These are phyloP conservation scores for Muscicapa adusta DNA, from an alignment of 2,113 vertebrate genomes.

Conservation along the genomic window DNA sequence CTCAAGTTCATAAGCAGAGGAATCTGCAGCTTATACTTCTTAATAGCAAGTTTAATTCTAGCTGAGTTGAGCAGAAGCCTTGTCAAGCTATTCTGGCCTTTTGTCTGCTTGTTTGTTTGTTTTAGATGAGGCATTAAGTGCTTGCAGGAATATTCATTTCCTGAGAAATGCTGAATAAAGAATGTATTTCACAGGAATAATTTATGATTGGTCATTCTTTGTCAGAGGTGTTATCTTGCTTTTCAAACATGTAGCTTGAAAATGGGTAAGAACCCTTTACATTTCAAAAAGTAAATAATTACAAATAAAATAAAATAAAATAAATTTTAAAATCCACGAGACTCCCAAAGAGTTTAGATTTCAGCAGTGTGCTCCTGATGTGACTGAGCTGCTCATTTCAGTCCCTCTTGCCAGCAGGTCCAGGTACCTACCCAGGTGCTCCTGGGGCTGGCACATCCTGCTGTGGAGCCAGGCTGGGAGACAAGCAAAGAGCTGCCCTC, in stretches of 20 bases:
- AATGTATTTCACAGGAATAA: not conserved
- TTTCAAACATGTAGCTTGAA: not conserved
- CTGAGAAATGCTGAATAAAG: not conserved
- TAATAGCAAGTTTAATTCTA: not conserved
- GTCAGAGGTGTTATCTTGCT: not conserved
- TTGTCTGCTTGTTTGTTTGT: not conserved
- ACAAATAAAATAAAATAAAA: not conserved
- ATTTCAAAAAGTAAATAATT: not conserved
- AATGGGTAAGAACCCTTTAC: not conserved
- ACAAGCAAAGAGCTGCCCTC: not conserved
- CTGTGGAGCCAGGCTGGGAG: rapidly evolving
- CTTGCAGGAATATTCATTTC: not conserved
- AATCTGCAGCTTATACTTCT: constrained; percentile 24
- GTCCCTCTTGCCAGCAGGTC: not conserved
- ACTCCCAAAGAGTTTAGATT: not conserved
- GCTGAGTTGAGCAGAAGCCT: not conserved
- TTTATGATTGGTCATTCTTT: not conserved
- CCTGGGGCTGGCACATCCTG: rapidly evolving
- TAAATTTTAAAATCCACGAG: not conserved
- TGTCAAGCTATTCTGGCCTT: not conserved
- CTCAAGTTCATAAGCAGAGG: not conserved
- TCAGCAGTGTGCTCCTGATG: not conserved
- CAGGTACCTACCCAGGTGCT: not conserved
- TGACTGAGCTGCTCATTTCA: not conserved
- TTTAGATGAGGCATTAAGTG: not conserved